Evolutionary conservation across 2,797 vertebrate species (phyloP), one percentile per base, ranked within the genome.

Genomic region (Chaunax sp.): DNA sequence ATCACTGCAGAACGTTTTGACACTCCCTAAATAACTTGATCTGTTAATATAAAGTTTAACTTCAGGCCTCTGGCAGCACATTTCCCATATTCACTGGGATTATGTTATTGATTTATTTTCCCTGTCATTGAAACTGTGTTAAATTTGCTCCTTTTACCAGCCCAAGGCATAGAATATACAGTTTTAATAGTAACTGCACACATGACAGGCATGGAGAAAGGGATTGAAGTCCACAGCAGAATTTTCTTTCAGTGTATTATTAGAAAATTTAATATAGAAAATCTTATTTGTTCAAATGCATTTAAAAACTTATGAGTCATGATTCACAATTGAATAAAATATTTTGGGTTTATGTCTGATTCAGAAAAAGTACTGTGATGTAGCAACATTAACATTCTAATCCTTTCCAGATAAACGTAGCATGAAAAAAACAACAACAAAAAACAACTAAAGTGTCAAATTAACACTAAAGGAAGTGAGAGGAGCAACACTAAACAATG

Each of bases 41-140:
- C 26, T 56, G 58, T 53, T 18, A 50, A 9, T 6, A 45, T 33
- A 5, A 40, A 45, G 15, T 25, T 44, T 11, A 49, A 35, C 16
- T 49, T 57, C 6, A 49, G 40, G 18, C 28, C 38, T 61, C 50
- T 47, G 23, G 22, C 8, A 60, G 26, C 4, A 63, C 51, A 44
- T 41, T 8, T 38, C 14, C 12, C 0, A 0, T 47, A 13, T 25
- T 49, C 16, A 50, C 7, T 6, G 6, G 41, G n/a, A 45, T n/a
- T 19, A 45, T 41, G 16, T 2, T 40, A 30, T 6, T 1, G 28
- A 22, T 26, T 16, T 19, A 52, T 45, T 40, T 44, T 7, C 18
- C 4, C 11, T 47, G 1, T 41, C 13, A 33, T 1, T 26, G 7
- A 59, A 66, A 59, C 6, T 12, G 10, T 20, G 23, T 33, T 22